Conservation (phyloP, 37 sponge, comb jelly and placozoan species). For the Halisarca cf. caerulea region DNA sequence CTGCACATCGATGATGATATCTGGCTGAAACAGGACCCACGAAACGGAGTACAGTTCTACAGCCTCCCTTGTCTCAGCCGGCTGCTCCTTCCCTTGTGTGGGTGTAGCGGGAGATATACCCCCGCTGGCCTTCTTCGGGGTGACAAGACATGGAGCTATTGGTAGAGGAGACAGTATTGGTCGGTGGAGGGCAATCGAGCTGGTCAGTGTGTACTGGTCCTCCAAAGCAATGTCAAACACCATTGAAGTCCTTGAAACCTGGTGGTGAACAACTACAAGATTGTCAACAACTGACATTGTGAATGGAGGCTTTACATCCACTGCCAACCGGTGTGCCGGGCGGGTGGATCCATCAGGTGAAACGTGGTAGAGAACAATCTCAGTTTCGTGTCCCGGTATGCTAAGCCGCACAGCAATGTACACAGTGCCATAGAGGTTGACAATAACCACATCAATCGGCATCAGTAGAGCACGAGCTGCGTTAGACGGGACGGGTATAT, state of each 20-base stretch:
- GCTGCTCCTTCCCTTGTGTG: background rate
- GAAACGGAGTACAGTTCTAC: slow-evolving; percentile 85
- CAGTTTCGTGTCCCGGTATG: slow-evolving; percentile 35
- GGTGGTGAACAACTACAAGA: slow-evolving; percentile 94
- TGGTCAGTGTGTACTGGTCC: background rate
- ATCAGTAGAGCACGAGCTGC: slow-evolving; percentile 38
- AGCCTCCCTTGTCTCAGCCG: background rate
- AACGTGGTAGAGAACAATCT: slow-evolving; percentile 71
- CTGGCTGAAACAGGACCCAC: slow-evolving; percentile 97
- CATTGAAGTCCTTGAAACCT: slow-evolving; percentile 92
- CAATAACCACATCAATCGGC: slow-evolving; percentile 81
- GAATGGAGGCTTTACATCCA: slow-evolving; percentile 84
- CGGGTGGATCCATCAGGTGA: slow-evolving; percentile 41
- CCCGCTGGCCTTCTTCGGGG: background rate
- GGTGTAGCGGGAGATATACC: background rate
- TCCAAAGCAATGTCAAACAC: slow-evolving; percentile 85
- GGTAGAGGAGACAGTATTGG: slow-evolving; percentile 85
- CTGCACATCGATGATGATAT: slow-evolving; percentile 91
- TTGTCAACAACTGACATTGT: slow-evolving; percentile 92
- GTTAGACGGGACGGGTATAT: slow-evolving; percentile 33
- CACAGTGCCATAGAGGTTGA: slow-evolving; percentile 52
- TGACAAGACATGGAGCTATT: slow-evolving; percentile 55
- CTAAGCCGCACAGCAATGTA: slow-evolving; percentile 49
- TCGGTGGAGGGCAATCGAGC: slow-evolving; percentile 31
- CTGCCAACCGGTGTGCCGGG: slow-evolving; percentile 64